Evolutionary conservation across 2,888 invertebrate genomes (phyloP), one percentile per base, ranked within the genome.

Genomic region (Hemaris fuciformis): DNA sequence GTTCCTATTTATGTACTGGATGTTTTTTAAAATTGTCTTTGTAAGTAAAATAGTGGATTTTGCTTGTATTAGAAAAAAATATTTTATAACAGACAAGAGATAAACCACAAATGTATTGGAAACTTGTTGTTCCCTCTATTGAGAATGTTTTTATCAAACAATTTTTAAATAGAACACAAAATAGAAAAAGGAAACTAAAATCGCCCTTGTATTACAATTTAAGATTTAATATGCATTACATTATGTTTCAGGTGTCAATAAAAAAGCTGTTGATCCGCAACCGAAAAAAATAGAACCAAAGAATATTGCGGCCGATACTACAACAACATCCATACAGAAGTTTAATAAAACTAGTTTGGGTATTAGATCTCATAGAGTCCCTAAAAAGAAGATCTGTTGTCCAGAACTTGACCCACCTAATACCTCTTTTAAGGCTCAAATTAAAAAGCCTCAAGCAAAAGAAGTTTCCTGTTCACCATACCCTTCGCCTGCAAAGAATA

Each of bases 311-410:
- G 34, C 25, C 41, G 42, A 57, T 48, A 70, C 64, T 53, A 64
- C 62, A 20, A 53, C 57, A 20, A 43, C 65, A 23, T 70, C 72
- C 25, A 23, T 57, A 31, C 64, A 62, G 41, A 76, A 67, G 62
- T 68, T 79, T 15, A 72, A 71, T 58, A 63, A 60, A 15, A 70
- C 66, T 59, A 66, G 63, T 22, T 60, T 75, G 0, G 71, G 62
- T 53, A 53, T 80, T 7, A 72, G 64, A 62, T 74, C 78, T 18
- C 80, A 80, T 46, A 70, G 66, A 65, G 62, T 58, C 60, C 71
- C 66, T 18, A 71, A 60, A n/a, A 60, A 41, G 38, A 53, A 18
- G 25, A 42, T 41, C 18, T 60, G 46, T 23, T 48, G 53, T 13
- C 10, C 25, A 1, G 25, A 60, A 2, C 20, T 20, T 13, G 13